These are phyloP conservation scores for Cancer borealis DNA, from an alignment of 2,888 invertebrate genomes.

Conservation along the genomic window DNA sequence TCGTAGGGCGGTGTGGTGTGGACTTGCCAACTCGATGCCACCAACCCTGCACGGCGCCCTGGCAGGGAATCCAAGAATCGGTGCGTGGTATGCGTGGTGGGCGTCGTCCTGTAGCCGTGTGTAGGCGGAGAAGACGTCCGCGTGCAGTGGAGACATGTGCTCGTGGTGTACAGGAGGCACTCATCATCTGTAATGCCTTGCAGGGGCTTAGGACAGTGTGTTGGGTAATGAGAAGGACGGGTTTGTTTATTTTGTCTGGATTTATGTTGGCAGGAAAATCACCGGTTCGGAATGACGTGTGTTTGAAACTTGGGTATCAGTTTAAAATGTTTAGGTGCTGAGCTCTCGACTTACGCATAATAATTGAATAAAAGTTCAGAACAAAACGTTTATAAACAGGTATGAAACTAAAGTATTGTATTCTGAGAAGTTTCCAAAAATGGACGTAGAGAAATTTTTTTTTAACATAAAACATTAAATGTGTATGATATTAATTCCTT, in stretches of 20 bases:
- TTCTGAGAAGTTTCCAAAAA: background rate
- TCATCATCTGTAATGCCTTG: background rate
- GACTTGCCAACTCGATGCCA: background rate
- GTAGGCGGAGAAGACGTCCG: background rate
- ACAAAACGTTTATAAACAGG: background rate
- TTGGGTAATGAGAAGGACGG: background rate
- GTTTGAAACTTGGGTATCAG: too few relatives aligned
- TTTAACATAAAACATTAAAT: background rate
- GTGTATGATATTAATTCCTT: background rate
- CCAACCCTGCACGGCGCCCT: background rate
- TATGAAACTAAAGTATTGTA: background rate
- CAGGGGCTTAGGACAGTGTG: background rate
- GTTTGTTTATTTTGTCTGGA: background rate
- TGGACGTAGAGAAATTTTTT: background rate
- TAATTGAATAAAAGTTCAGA: background rate
- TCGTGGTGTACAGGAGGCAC: background rate
- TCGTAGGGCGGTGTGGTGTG: background rate
- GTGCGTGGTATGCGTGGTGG: background rate
- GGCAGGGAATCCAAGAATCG: background rate
- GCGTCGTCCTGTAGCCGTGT: background rate
- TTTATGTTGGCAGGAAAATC: background rate
- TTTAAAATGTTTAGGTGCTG: background rate
- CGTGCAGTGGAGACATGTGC: background rate
- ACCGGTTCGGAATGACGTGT: background rate
- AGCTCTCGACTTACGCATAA: background rate